Percentiles rank a stretch among this genome's conserved stretches.
Evolutionary conservation across 2,888 invertebrate genomes (phyloP).

Genomic region (Melanargia galathea): DNA sequence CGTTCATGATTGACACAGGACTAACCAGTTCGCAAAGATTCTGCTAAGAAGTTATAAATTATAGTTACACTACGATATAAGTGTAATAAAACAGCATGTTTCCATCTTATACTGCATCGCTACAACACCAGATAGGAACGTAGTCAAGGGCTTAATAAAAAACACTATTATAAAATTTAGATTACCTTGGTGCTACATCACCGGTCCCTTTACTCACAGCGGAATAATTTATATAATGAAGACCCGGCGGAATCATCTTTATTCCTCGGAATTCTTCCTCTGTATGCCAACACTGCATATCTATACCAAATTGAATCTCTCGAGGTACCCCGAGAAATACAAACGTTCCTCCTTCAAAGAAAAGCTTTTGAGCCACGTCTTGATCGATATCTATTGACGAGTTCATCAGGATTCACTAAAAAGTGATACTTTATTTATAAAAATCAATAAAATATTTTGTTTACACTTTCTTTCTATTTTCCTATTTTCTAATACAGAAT

Average conservation of each 20-base stretch:
- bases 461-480: no score
- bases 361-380: slow-evolving; percentile 87
- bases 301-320: slow-evolving; percentile 98
- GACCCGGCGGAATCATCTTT: slow-evolving; percentile 99
- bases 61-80: no score
- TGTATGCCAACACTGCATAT: slow-evolving; percentile 90
- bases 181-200: slow-evolving; percentile 85
- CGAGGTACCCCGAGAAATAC: slow-evolving; percentile 93
- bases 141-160: no score
- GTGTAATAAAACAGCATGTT: no score
- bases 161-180: neutral
- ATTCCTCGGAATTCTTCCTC: slow-evolving; percentile 96
- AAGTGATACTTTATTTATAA: neutral
- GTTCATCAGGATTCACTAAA: neutral
- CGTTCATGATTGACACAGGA: no score
- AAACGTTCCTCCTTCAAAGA: slow-evolving; percentile 91
- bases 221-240: slow-evolving; percentile 96
- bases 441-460: neutral
- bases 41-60: no score
- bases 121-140: no score
- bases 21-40: no score
- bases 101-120: no score
- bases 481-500: no score
- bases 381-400: slow-evolving; percentile 83
- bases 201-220: slow-evolving; percentile 83